Base-by-base conservation (phyloP, 2,888 invertebrate species). In the Emmelina monodactyla region DNA sequence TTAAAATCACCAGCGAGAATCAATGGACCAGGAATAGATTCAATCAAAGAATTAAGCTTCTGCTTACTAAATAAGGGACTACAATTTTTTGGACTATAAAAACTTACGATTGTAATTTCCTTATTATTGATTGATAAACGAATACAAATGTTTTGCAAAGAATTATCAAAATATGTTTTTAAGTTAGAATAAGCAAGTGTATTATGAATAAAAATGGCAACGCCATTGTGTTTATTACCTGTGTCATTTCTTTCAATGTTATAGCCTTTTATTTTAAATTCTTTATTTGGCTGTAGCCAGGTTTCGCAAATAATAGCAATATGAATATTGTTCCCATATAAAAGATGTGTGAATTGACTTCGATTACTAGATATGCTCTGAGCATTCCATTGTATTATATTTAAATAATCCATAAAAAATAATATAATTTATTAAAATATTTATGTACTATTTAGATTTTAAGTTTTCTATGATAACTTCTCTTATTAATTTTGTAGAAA, bases 211-310 rank as follows among this genome's bases (percentile, higher is more conserved):
- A 42, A 19, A 14, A 42, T 40, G 16, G 37, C 38, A 15, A 42
- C 40, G 14, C 42, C 42, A 33, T 42, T 38, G 13, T 42, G 42
- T 11, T 30, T 29, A 14, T 35, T 40, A 13, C 42, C 40, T 32
- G 14, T 28, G 19, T 40, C 36, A 19, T 34, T 31, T 28, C 40
- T 16, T 13, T 19, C 35, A 11, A 40, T 31, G 15, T 28, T 37
- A 14, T 39, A 42, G 10, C 36, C 34, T 32, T 9, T 31, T 12
- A 41, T 35, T n/a, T 15, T 37, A 32, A 42, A 34, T 13, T 31
- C 29, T 14, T 35, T 16, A 16, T 31, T 9, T 19, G 36, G 28
- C 19, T 30, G 34, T 3, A 39, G 15, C 39, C 37, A 38, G 6
- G 42, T 42, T 25, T 38, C 37, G 9, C 14, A 28, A 22, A 37